These are phyloP conservation scores for Cyclophora albipunctata DNA, from an alignment of 2,888 invertebrate species.

Conservation along the genomic window DNA sequence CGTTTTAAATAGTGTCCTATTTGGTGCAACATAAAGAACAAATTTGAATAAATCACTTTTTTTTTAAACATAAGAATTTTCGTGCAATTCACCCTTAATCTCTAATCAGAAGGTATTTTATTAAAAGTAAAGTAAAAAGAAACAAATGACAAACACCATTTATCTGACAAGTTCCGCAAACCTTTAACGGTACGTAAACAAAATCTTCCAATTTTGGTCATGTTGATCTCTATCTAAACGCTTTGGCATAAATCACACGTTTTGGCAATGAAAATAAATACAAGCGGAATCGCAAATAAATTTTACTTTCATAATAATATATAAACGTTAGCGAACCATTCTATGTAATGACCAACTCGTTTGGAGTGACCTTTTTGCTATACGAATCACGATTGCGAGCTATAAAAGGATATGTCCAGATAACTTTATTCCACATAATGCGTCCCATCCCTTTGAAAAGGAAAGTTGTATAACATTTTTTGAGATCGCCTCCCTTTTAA, in stretches of 20 bases:
- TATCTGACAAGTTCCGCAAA: not conserved
- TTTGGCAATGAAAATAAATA: constrained; percentile 17
- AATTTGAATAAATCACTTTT: too few relatives aligned
- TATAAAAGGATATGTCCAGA: constrained; percentile 70
- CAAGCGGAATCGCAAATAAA: constrained; percentile 37
- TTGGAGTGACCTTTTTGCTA: constrained; percentile 54
- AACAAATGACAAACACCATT: not conserved
- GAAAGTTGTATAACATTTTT: constrained; percentile 68
- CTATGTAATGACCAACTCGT: constrained; percentile 55
- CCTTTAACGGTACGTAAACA: not conserved
- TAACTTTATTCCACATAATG: constrained; percentile 69
- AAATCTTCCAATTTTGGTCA: too few relatives aligned
- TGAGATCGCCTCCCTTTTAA: constrained; percentile 60
- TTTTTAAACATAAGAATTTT: too few relatives aligned
- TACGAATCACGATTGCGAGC: constrained; percentile 47
- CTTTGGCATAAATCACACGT: constrained; percentile 8
- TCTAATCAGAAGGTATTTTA: too few relatives aligned
- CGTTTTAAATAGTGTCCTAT: too few relatives aligned
- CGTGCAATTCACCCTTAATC: too few relatives aligned
- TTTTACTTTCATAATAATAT: constrained; percentile 49
- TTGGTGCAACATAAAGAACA: too few relatives aligned
- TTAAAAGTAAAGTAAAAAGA: too few relatives aligned
- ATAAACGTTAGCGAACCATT: constrained; percentile 47
- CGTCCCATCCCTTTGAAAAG: constrained; percentile 66
- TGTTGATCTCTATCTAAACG: constrained; percentile 8